These are phyloP conservation scores for Thecocarcelia acutangulata DNA, from an alignment of 2,888 invertebrate species.

Conservation along the genomic window DNA sequence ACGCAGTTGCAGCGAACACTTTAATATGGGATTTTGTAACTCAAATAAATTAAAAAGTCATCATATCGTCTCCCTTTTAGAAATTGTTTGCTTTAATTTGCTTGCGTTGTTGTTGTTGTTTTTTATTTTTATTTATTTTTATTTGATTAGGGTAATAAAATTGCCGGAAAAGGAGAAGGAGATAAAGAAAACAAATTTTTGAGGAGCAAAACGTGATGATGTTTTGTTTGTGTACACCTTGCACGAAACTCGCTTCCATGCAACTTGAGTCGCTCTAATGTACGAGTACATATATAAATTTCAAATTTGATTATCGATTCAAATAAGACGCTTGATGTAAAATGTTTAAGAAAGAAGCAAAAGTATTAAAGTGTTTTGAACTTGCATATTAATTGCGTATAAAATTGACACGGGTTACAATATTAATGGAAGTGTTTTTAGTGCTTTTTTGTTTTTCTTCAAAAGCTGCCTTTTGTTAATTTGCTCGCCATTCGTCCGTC, in stretches of 20 bases:
- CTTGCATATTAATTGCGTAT: constrained; percentile 53
- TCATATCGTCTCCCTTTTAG: constrained; percentile 15
- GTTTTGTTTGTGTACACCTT: constrained; percentile 28
- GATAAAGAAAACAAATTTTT: not conserved
- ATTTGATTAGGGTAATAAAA: constrained; percentile 19
- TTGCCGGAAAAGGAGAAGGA: not conserved
- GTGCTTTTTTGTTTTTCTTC: constrained; percentile 14
- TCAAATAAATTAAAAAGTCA: constrained; percentile 10
- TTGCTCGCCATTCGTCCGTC: no score
- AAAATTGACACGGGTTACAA: constrained; percentile 50
- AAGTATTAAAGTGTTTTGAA: constrained; percentile 15
- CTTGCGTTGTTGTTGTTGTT: constrained; percentile 40
- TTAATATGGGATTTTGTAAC: not conserved
- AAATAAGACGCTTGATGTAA: constrained; percentile 20
- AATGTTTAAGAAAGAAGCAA: constrained; percentile 2
- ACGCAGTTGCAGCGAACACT: no score
- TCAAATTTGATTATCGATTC: constrained; percentile 46
- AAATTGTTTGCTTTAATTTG: constrained; percentile 3
- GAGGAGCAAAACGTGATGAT: constrained; percentile 45
- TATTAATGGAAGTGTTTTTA: constrained; percentile 17
- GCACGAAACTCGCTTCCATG: no score
- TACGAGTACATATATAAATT: no score
- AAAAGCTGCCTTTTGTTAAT: not conserved
- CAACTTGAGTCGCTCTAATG: no score
- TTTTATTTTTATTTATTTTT: not conserved